Conservation (phyloP, 2,888 invertebrate species). For the Mythimna ferrago region DNA sequence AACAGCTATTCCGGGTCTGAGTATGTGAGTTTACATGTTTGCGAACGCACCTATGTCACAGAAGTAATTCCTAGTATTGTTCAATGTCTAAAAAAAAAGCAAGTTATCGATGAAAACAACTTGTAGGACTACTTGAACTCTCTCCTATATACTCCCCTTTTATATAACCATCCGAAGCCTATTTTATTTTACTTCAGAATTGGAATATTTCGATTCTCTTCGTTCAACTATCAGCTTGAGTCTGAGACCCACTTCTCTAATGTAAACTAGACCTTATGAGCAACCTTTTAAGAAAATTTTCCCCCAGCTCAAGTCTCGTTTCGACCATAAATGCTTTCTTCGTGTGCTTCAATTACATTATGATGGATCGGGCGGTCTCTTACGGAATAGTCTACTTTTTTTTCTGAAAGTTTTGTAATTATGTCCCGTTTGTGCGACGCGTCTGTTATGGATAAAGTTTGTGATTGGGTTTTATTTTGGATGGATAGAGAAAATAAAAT, state of each 20-base stretch:
- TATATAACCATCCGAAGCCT: no score
- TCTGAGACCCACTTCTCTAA: not conserved
- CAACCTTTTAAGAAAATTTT: conserved; percentile 56
- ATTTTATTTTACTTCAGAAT: not conserved
- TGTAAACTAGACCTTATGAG: conserved; percentile 48
- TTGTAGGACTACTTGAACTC: no score
- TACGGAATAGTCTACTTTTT: conserved; percentile 43
- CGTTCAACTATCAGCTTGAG: not conserved
- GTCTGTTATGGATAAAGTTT: conserved; percentile 58
- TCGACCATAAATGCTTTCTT: conserved; percentile 51
- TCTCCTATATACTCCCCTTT: no score
- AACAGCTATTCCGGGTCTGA: no score
- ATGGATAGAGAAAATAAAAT: conserved; percentile 47
- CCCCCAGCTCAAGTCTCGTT: conserved; percentile 30
- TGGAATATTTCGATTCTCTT: not conserved
- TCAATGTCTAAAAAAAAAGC: no score
- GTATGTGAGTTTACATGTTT: no score
- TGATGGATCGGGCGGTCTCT: conserved; percentile 50
- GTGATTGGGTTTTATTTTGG: conserved; percentile 59
- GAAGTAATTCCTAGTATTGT: no score
- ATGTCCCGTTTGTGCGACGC: conserved; percentile 37
- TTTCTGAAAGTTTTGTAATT: conserved; percentile 55
- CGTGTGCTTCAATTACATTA: conserved; percentile 61
- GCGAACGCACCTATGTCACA: no score
- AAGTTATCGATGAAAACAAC: no score